These are phyloP conservation scores for Pollicipes pollicipes DNA, from an alignment of 1,140 invertebrate genomes.

Conservation along the genomic window DNA sequence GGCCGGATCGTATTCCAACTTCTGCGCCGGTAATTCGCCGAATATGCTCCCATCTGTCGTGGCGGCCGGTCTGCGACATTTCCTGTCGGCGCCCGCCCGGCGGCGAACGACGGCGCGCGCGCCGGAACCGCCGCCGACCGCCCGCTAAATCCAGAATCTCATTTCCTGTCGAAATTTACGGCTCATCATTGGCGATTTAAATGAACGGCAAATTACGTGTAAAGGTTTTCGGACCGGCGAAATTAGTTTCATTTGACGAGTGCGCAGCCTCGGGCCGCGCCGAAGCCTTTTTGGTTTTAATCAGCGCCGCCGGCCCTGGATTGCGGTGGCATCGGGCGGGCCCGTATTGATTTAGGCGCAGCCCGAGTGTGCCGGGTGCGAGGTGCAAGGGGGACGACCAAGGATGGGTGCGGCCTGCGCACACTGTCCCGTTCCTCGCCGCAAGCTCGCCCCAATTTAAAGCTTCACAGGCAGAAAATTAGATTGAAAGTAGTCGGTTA, in stretches of 20 bases:
- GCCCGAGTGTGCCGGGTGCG: no score
- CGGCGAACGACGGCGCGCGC: no score
- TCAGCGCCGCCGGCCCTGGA: not conserved
- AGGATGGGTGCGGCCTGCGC: not conserved
- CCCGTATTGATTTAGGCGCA: not conserved
- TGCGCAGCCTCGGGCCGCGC: not conserved
- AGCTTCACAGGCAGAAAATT: not conserved
- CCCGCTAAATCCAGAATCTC: not conserved
- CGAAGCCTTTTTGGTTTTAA: not conserved
- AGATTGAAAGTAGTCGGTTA: not conserved
- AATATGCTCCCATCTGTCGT: no score
- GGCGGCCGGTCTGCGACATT: not conserved
- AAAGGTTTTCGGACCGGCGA: not conserved
- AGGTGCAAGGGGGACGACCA: no score
- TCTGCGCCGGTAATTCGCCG: no score
- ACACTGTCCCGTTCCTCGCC: no score
- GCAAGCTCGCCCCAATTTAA: not conserved
- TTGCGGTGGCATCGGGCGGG: no score
- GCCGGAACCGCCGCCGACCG: not conserved
- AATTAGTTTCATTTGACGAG: conserved; percentile 2
- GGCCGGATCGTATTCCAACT: no score
- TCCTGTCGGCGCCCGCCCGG: no score
- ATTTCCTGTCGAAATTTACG: not conserved
- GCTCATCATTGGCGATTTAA: not conserved
- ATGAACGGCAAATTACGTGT: conserved; percentile 1